These are phyloP conservation scores for Hypocryptadius cinnamomeus DNA, from an alignment of 2,113 vertebrate species.

Conservation along the genomic window DNA sequence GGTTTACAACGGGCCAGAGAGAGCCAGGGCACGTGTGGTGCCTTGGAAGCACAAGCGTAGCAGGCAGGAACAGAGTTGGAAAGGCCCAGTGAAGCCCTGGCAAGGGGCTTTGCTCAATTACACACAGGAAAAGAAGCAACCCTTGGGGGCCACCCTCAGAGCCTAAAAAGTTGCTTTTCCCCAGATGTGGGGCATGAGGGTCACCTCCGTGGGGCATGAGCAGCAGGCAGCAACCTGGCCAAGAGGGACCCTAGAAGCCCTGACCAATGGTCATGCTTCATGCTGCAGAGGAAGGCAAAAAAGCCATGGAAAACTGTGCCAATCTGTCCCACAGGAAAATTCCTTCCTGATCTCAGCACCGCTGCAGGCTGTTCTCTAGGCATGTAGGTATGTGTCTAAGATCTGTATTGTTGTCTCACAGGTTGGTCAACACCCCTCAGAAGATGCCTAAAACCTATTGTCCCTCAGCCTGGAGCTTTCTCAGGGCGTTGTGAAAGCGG, in stretches of 20 bases:
- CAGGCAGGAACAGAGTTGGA: not conserved
- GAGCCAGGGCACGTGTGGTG: accelerated
- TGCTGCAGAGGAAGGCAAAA: not conserved
- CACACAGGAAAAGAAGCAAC: not conserved
- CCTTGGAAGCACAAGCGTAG: not conserved
- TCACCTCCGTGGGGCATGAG: accelerated
- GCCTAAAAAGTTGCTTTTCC: not conserved
- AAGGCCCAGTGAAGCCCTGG: not conserved
- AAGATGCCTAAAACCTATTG: not conserved
- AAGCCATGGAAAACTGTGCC: not conserved
- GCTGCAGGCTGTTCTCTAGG: not conserved
- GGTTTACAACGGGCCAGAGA: not conserved
- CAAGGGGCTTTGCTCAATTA: not conserved
- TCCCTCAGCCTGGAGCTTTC: not conserved
- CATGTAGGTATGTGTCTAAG: not conserved
- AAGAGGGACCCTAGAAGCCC: not conserved
- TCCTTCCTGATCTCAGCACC: not conserved
- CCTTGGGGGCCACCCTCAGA: not conserved
- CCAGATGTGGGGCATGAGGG: not conserved
- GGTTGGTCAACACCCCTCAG: not conserved
- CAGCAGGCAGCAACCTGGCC: not conserved
- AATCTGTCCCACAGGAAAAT: not conserved
- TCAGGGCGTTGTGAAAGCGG: not conserved
- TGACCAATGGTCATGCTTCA: too few relatives aligned
- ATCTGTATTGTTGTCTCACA: not conserved